Evolutionary conservation across 92 coral and sea anemone species (phyloP).

Genomic region (Paragorgia papillata): DNA sequence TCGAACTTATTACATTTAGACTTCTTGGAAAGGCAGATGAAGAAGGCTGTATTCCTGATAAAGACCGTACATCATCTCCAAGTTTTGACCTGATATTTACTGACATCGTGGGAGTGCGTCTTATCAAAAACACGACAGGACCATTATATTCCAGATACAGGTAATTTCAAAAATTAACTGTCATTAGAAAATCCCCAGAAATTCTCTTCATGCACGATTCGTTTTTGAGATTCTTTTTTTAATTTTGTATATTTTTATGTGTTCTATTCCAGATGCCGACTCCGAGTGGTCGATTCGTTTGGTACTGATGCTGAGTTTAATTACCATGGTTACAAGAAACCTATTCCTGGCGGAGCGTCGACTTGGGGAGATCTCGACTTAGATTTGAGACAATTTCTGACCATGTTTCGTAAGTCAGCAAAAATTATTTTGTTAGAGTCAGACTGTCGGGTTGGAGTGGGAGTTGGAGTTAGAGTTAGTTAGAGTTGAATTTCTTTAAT

Average conservation of each 20-base stretch:
- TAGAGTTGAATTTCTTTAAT: too few species aligned
- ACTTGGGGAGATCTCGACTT: constrained; percentile 71
- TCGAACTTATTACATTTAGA: constrained; percentile 15
- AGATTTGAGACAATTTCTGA: constrained; percentile 80
- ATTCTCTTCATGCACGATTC: neutral
- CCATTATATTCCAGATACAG: constrained; percentile 60
- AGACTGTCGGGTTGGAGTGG: too few species aligned
- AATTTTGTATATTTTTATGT: neutral
- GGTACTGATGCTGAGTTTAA: constrained; percentile 97
- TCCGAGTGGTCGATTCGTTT: constrained; percentile 84
- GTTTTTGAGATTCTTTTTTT: neutral
- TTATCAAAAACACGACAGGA: constrained; percentile 54
- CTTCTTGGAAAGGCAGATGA: constrained; percentile 32
- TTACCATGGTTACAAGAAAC: constrained; percentile 63
- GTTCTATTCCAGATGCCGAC: constrained; percentile 77
- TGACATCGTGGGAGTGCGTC: constrained; percentile 69
- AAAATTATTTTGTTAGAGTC: too few species aligned
- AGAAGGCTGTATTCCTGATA: constrained; percentile 25
- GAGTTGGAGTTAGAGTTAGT: neutral
- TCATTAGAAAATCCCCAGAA: too few species aligned
- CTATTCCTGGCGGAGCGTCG: constrained; percentile 70
- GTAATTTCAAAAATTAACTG: constrained; percentile 29
- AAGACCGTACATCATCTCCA: neutral
- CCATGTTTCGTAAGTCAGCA: constrained; percentile 89
- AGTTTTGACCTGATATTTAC: constrained; percentile 72